Conservation (phyloP, 2,797 vertebrate species). For the Sciurus vulgaris region DNA sequence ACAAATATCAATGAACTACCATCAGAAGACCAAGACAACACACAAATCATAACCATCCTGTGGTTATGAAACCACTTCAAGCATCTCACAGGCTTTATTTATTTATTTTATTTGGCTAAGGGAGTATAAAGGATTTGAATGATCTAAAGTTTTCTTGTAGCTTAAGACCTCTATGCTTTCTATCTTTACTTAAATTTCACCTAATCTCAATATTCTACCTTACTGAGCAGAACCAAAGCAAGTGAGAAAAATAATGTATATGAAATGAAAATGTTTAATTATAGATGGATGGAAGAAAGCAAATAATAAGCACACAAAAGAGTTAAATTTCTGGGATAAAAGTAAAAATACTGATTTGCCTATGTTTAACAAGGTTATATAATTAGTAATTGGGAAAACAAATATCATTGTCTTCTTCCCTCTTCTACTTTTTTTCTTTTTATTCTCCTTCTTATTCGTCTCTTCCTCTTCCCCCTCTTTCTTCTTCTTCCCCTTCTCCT, state of each 20-base stretch:
- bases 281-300: neutral
- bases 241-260: neutral
- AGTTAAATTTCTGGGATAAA: neutral
- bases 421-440: too few species aligned
- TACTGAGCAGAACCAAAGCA: neutral
- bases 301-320: neutral
- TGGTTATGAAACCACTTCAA: neutral
- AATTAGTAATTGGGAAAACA: neutral
- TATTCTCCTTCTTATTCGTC: too few species aligned
- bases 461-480: too few species aligned
- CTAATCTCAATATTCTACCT: neutral
- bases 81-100: neutral
- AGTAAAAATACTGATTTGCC: neutral
- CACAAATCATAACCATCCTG: neutral
- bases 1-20: neutral
- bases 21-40: neutral
- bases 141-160: neutral
- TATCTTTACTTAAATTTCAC: neutral
- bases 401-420: too few species aligned
- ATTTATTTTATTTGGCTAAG: neutral
- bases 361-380: neutral
- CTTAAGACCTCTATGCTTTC: neutral
- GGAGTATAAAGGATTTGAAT: neutral
- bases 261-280: neutral
- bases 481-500: neutral